Conservation (phyloP, 2,888 invertebrate species). For the Epiblema foenella region DNA sequence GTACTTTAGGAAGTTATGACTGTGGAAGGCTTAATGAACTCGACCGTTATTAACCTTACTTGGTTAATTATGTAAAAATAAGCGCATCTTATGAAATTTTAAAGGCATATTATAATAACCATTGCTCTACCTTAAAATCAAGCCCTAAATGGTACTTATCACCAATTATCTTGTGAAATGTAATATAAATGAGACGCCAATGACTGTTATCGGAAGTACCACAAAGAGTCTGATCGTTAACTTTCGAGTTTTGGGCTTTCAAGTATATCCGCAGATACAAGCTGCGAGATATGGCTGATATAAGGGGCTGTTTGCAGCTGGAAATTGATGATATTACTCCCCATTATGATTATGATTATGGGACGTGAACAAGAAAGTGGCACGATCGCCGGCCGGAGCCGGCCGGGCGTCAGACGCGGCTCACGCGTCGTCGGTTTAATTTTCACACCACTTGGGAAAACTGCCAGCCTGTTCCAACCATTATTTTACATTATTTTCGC, state of each 20-base stretch:
- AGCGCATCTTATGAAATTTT: slow-evolving; percentile 53
- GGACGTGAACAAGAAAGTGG: slow-evolving; percentile 74
- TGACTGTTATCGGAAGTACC: slow-evolving; percentile 58
- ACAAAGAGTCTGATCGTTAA: slow-evolving; percentile 61
- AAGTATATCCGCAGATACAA: slow-evolving; percentile 54
- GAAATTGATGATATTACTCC: slow-evolving; percentile 76
- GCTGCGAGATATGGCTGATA: slow-evolving; percentile 67
- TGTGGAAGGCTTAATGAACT: slow-evolving; percentile 17
- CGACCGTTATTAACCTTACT: slow-evolving; percentile 28
- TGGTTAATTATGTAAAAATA: slow-evolving; percentile 47
- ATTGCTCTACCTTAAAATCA: slow-evolving; percentile 46
- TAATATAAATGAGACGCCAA: slow-evolving; percentile 53
- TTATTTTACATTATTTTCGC: slow-evolving; percentile 45
- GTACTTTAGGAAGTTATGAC: background rate
- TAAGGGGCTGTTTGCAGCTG: slow-evolving; percentile 66
- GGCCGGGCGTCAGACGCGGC: slow-evolving; percentile 52
- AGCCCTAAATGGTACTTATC: slow-evolving; percentile 47
- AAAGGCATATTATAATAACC: slow-evolving; percentile 51
- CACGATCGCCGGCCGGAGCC: slow-evolving; percentile 56
- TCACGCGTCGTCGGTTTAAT: slow-evolving; percentile 59
- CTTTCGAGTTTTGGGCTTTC: slow-evolving; percentile 60
- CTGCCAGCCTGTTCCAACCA: slow-evolving; percentile 47
- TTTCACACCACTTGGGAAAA: slow-evolving; percentile 67
- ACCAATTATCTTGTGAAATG: slow-evolving; percentile 55
- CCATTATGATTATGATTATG: slow-evolving; percentile 73